phyloP scores from a whole-genome alignment of 2,888 invertebrate species.

The Tigriopus californicus region DNA sequence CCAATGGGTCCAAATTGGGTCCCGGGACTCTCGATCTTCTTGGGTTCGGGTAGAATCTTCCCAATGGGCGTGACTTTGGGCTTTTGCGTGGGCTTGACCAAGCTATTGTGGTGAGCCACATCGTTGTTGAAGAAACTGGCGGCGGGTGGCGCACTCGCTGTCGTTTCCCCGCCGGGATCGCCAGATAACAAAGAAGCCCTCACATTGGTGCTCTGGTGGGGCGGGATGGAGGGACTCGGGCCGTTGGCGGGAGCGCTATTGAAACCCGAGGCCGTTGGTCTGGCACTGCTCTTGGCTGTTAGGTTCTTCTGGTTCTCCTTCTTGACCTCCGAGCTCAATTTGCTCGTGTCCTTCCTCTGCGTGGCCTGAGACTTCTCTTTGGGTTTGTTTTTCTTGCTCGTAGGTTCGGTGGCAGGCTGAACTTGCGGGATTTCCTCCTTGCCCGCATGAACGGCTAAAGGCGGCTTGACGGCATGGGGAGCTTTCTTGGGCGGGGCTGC shows the following conservation, averaged over 20 bases:
- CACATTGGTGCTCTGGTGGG: neutral
- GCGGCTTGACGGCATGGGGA: neutral
- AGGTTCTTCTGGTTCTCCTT: conserved; percentile 17
- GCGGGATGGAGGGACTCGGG: conserved; percentile 3
- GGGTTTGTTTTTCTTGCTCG: neutral
- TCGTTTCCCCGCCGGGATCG: neutral
- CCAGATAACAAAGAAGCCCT: neutral
- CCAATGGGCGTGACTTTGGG: conserved; percentile 18
- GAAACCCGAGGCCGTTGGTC: conserved; percentile 16
- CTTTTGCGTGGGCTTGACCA: neutral
- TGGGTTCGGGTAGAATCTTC: conserved; percentile 20
- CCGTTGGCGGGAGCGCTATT: conserved; percentile 15
- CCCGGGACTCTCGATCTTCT: conserved; percentile 17
- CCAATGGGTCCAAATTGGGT: conserved; percentile 9
- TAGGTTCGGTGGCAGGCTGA: too few relatives aligned
- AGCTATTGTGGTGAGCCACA: neutral
- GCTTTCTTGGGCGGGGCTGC: neutral
- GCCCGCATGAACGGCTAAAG: neutral
- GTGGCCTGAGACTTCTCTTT: neutral
- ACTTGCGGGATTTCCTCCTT: too few relatives aligned
- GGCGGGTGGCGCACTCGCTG: neutral
- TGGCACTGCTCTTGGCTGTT: conserved; percentile 15
- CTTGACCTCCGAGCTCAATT: conserved; percentile 17
- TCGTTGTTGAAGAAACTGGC: neutral
- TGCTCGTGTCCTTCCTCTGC: conserved; percentile 13